Conservation (phyloP, 2,113 vertebrate species). For the Grammomys surdaster region DNA sequence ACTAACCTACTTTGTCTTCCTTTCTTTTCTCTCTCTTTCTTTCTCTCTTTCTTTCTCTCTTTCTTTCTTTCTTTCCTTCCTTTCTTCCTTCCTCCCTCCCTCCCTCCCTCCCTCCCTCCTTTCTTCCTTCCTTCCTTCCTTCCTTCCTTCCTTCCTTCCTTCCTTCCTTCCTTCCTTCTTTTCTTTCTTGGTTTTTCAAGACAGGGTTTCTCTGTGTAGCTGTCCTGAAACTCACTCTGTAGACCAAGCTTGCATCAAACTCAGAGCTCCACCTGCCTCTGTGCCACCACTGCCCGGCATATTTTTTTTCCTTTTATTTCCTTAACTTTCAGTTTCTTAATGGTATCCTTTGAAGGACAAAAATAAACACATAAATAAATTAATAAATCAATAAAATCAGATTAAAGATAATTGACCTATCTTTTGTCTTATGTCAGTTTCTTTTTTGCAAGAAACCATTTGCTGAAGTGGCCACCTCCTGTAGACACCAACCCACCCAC, state of each 20-base stretch:
- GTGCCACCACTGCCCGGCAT: neutral
- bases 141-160: too few relatives aligned
- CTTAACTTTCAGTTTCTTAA: neutral
- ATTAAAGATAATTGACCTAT: neutral
- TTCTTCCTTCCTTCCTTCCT: too few relatives aligned
- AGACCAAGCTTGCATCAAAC: neutral
- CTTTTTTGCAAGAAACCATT: neutral
- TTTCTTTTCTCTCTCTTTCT: too few relatives aligned
- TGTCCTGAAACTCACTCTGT: neutral
- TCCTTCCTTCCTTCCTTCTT: too few relatives aligned
- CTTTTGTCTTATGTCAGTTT: neutral
- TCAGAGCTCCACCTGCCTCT: neutral
- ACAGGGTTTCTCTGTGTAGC: neutral
- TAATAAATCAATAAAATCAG: neutral
- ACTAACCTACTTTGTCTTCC: neutral
- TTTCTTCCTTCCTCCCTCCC: rapidly evolving
- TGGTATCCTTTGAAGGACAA: neutral
- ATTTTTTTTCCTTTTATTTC: neutral
- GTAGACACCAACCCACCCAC: too few relatives aligned
- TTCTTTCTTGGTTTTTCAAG: neutral
- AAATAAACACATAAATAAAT: neutral
- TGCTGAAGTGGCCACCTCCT: neutral
- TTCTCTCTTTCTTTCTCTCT: too few relatives aligned
- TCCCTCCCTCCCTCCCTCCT: rapidly evolving
- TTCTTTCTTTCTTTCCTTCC: rapidly evolving